Conservation (phyloP, 2,888 invertebrate species). For the Eilema griseolum region DNA sequence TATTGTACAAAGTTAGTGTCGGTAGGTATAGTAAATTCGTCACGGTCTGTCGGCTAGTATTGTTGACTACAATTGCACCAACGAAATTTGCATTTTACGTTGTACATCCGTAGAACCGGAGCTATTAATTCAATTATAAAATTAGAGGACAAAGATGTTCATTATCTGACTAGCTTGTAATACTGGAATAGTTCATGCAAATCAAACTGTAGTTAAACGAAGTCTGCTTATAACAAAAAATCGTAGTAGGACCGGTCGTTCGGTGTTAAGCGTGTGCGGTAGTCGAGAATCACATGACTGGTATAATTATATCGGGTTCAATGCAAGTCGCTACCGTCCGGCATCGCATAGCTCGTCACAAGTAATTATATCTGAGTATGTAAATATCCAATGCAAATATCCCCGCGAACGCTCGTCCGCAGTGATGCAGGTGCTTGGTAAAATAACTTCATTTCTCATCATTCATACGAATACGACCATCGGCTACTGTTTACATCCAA, state of each 20-base stretch:
- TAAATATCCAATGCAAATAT: conserved; percentile 82
- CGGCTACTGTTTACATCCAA: conserved; percentile 36
- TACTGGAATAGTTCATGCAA: conserved; percentile 56
- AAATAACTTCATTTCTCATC: conserved; percentile 75
- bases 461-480: conserved; percentile 29
- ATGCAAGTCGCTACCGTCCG: conserved; percentile 58
- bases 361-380: conserved; percentile 81
- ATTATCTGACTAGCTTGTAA: conserved; percentile 46
- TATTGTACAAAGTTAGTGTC: conserved; percentile 59
- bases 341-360: conserved; percentile 72
- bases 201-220: conserved; percentile 53
- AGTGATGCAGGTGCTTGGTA: conserved; percentile 64
- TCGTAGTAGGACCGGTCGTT: conserved; percentile 35
- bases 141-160: conserved; percentile 59
- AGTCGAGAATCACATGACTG: conserved; percentile 57
- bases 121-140: conserved; percentile 78
- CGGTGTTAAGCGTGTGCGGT: conserved; percentile 36
- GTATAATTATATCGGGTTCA: conserved; percentile 67
- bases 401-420: conserved; percentile 51
- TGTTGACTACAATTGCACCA: conserved; percentile 78
- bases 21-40: conserved; percentile 67
- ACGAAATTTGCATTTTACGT: conserved; percentile 82
- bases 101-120: conserved; percentile 66
- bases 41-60: conserved; percentile 72
- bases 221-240: conserved; percentile 45